phyloP scores from a whole-genome alignment of 2,888 invertebrate genomes.

The Synergus gifuensis region DNA sequence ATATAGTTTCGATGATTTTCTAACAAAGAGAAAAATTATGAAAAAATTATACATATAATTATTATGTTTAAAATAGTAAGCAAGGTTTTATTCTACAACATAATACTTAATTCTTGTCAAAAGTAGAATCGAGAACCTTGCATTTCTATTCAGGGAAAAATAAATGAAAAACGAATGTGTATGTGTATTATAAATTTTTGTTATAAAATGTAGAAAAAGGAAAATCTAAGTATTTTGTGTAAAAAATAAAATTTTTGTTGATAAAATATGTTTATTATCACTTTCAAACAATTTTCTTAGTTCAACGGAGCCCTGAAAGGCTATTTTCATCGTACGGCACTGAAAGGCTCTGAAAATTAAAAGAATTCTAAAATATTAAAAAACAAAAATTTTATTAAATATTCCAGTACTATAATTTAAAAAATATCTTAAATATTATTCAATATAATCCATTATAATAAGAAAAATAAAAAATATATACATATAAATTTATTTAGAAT shows the following conservation, averaged over 20 bases:
- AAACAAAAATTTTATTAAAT: no score
- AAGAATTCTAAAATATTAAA: no score
- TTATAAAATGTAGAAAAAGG: background rate
- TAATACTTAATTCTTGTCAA: background rate
- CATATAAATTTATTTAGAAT: background rate
- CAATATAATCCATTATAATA: background rate
- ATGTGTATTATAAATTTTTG: constrained; percentile 1
- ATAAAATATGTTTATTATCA: background rate
- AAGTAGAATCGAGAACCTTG: background rate
- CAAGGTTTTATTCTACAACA: background rate
- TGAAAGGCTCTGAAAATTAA: no score
- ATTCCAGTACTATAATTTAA: no score
- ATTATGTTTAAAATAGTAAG: background rate
- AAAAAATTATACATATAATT: background rate
- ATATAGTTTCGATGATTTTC: background rate
- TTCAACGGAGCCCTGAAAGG: no score
- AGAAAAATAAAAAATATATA: background rate
- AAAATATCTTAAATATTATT: no score
- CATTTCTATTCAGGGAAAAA: background rate
- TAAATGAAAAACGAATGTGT: background rate
- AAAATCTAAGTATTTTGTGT: background rate
- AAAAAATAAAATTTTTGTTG: background rate
- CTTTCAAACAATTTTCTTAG: background rate
- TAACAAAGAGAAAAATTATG: background rate
- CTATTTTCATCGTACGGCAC: no score